Evolutionary conservation across 2,888 invertebrate species (phyloP).

Genomic region (Myopa tessellatipennis): DNA sequence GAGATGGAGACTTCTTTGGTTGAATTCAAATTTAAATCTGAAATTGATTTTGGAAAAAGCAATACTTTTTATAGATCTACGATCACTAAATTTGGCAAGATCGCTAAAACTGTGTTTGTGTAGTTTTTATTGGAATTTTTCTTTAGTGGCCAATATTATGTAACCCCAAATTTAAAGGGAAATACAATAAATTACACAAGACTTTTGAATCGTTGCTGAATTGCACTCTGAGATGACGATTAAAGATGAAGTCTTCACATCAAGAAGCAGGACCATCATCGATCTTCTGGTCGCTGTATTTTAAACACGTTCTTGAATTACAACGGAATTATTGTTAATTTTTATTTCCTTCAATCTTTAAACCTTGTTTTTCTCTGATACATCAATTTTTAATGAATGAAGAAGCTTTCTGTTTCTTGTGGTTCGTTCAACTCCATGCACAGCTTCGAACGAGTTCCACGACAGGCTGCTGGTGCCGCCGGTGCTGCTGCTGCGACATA

Average conservation of each 20-base stretch:
- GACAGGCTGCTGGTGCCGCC: neutral
- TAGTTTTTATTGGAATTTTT: too few relatives aligned
- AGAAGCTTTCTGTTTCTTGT: neutral
- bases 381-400: constrained; percentile 5
- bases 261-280: neutral
- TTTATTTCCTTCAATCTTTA: neutral
- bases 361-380: neutral
- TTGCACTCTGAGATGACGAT: neutral
- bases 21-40: too few relatives aligned
- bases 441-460: neutral
- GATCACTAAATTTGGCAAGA: neutral
- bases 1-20: too few relatives aligned
- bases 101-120: too few relatives aligned
- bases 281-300: neutral
- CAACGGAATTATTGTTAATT: neutral
- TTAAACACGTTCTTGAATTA: neutral
- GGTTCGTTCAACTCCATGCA: neutral
- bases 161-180: too few relatives aligned
- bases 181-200: too few relatives aligned
- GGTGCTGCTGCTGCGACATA: neutral
- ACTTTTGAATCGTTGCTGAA: neutral
- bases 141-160: too few relatives aligned
- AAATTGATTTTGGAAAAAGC: too few relatives aligned
- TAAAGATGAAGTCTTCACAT: neutral
- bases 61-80: too few relatives aligned